Evolutionary conservation across 2,888 invertebrate genomes (phyloP), one percentile per base, ranked within the genome.

Genomic region (Drosophila rellima): DNA sequence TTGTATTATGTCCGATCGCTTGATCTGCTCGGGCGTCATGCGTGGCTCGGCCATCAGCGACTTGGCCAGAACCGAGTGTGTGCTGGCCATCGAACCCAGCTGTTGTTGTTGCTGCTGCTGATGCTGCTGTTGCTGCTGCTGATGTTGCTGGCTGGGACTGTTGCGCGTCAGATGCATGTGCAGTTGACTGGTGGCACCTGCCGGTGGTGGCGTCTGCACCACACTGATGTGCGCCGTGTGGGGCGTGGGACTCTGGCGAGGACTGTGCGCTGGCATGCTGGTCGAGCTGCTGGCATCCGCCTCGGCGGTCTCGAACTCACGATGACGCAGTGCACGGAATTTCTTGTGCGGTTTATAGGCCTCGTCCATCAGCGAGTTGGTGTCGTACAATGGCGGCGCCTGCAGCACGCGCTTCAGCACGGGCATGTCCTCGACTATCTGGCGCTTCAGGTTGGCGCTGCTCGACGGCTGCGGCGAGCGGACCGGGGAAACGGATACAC

Each of bases 311-410:
- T 97, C 97, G 44, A 96, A 96, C 90, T 97, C 97, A 82, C 96
- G 96, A 70, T 94, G 94, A 26, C 97, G 94, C 91, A 97, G 93
- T 2, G 97, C 97, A 45, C 98, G 95, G 94, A 98, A 98, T 93
- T 98, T 98, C 93, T 98, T 98, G 94, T 98, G 98, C 70, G 98
- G 98, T 92, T 98, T 97, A 93, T 98, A 98, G 15, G 97, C 97
- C 93, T 97, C 98, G 92, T 98, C 97, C 97, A 98, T 98, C 63
- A 98, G 93, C 2, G 96, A 96, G 91, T 96, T 96, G 61, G 97
- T 97, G 91, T 97, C 97, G 92, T 97, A 97, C 7, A 98, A 93
- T 0, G 98, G 98, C 1, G 98, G 98, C 1, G 98, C 98, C 91
- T 98, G 97, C 18, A 98, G 94, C 2, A 98, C 98, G 56, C 98